Evolutionary conservation across 1,140 invertebrate genomes (phyloP).

Genomic region (Gyrodactylus salaris): DNA sequence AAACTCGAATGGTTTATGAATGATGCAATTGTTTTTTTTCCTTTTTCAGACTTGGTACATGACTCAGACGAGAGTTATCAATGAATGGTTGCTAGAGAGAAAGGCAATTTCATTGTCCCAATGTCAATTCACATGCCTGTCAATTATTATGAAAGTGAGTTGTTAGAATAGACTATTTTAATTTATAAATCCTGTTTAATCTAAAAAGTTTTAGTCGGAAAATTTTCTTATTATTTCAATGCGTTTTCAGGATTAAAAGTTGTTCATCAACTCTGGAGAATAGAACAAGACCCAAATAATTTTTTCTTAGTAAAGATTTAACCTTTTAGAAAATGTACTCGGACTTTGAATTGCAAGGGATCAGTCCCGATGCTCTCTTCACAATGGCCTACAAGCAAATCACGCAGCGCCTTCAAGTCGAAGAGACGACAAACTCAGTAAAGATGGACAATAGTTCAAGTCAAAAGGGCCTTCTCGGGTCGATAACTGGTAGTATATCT

Average conservation of each 20-base stretch:
- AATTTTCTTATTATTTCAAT: background rate
- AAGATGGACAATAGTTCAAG: background rate
- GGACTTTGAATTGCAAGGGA: constrained; percentile 89
- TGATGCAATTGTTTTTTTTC: background rate
- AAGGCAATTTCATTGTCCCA: constrained; percentile 67
- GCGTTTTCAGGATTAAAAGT: too few species aligned
- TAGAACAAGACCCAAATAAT: constrained; percentile 1
- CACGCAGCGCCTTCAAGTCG: constrained; percentile 54
- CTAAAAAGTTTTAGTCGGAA: too few species aligned
- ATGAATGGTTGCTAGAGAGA: constrained; percentile 66
- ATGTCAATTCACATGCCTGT: constrained; percentile 77
- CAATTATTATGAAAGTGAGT: constrained; percentile 62
- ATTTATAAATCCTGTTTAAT: too few species aligned
- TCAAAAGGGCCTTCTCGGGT: background rate
- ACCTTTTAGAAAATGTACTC: constrained; percentile 66
- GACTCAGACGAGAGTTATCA: constrained; percentile 60
- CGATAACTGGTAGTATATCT: background rate
- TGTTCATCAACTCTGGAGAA: too few species aligned
- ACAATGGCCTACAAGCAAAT: constrained; percentile 75
- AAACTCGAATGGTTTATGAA: background rate
- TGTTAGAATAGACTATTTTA: constrained; percentile 4
- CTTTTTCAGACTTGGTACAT: constrained; percentile 50
- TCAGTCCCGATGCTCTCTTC: constrained; percentile 85
- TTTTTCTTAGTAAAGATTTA: constrained; percentile 11
- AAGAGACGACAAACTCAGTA: background rate